Percentiles rank a stretch among this genome's conserved stretches.
Conservation (phyloP, 2,888 invertebrate species). For the Minunthozetes semirufus region DNA sequence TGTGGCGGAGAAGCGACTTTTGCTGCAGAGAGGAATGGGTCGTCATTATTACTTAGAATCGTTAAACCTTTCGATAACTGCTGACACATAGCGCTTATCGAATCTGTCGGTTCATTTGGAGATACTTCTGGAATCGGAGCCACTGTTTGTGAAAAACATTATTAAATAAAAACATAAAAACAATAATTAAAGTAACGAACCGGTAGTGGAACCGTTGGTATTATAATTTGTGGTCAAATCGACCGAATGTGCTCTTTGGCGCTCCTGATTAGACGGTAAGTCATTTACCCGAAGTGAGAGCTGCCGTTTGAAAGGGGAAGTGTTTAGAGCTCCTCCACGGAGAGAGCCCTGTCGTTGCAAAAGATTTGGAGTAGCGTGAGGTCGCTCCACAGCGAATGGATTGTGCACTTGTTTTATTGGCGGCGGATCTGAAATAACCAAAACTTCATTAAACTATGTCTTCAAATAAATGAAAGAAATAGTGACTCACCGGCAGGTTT, state of each 20-base stretch:
- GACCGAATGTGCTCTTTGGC: slow-evolving; percentile 50
- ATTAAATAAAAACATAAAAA: not conserved
- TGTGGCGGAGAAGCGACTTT: slow-evolving; percentile 34
- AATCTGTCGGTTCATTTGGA: slow-evolving; percentile 54
- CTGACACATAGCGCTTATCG: slow-evolving; percentile 68
- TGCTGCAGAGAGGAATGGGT: slow-evolving; percentile 48
- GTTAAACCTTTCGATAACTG: slow-evolving; percentile 68
- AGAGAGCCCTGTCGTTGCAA: slow-evolving; percentile 92
- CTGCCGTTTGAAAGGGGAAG: slow-evolving; percentile 89
- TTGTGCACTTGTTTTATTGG: slow-evolving; percentile 60
- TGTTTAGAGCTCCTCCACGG: slow-evolving; percentile 71
- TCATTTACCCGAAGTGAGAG: slow-evolving; percentile 81
- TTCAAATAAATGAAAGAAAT: slow-evolving; percentile 13
- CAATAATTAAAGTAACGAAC: not conserved
- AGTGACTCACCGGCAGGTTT: slow-evolving; percentile 49
- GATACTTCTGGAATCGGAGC: slow-evolving; percentile 71
- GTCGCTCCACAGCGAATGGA: slow-evolving; percentile 88
- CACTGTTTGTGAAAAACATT: slow-evolving; percentile 51
- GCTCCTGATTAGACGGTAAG: slow-evolving; percentile 87
- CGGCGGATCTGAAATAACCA: slow-evolving; percentile 49
- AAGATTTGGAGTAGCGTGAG: slow-evolving; percentile 89
- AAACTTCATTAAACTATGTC: not conserved
- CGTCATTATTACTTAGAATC: slow-evolving; percentile 59
- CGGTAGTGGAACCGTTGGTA: not conserved
- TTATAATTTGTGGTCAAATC: slow-evolving; percentile 37